Evolutionary conservation across 2,113 vertebrate genomes (phyloP), one percentile per base, ranked within the genome.

Genomic region (Galemys pyrenaicus): DNA sequence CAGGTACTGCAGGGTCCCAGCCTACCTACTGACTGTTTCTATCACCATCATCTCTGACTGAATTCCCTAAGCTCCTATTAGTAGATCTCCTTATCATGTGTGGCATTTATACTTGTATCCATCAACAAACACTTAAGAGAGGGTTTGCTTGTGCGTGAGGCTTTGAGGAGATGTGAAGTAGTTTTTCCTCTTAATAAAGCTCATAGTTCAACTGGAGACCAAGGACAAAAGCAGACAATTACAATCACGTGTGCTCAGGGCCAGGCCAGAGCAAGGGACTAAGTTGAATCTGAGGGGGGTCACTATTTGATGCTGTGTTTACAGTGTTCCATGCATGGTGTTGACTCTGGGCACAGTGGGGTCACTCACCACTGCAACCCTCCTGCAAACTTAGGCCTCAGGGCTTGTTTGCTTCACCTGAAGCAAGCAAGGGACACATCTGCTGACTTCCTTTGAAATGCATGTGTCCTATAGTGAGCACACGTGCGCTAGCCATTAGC

Each of bases 291-390:
- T 30, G n/a, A 9, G 22, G 46, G 46, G 49, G 75, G 56, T 20
- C 56, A 7, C 56, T 8, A 1, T 19, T 26, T 16, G 26, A 16
- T 10, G 15, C 22, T 3, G 19, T 15, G 58, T 13, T 88, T 46
- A 6, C 78, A 19, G 12, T 16, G n/a, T 12, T 41, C 37, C 30
- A 26, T 68, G 75, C 20, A 6, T 13, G 0, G 46, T 4, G 11
- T 28, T 32, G 44, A 5, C 46, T 79, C 20, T 77, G 85, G 49
- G 19, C 12, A 0, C 3, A 41, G 11, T 16, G 2, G 11, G 44
- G 12, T 15, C 12, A 0, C 0, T 0, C 10, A n/a, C n/a, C n/a
- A n/a, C 26, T 17, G 16, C 56, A n/a, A 28, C 41, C 30, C 6
- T 35, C 10, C 4, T 8, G 80, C 41, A 70, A 64, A 17, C 2